Conservation (phyloP, 2,797 vertebrate genomes). For the Sebastes reedi region DNA sequence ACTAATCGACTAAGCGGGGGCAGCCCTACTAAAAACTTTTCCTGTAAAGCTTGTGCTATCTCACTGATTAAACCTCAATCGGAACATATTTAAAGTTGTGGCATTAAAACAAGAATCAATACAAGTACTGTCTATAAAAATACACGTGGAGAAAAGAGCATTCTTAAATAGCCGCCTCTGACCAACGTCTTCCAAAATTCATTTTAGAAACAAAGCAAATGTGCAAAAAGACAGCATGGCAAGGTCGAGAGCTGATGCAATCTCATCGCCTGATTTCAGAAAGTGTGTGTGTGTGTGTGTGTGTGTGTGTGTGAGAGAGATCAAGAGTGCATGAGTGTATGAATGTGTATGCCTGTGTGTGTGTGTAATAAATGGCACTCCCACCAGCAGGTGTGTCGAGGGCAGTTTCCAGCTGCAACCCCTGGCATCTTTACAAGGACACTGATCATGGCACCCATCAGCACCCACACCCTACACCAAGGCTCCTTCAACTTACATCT, state of each 20-base stretch:
- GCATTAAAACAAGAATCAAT: background rate
- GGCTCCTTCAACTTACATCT: background rate
- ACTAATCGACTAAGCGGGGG: background rate
- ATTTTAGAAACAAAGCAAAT: constrained; percentile 3
- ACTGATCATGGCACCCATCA: constrained; percentile 21
- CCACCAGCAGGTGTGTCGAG: constrained; percentile 74
- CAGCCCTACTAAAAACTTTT: background rate
- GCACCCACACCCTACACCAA: constrained; percentile 26
- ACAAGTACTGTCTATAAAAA: background rate
- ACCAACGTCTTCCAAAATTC: background rate
- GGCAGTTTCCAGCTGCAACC: constrained; percentile 63
- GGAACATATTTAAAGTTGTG: background rate
- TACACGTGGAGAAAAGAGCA: background rate
- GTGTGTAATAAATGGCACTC: constrained; percentile 44
- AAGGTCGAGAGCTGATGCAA: constrained; percentile 72
- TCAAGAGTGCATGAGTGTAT: no score
- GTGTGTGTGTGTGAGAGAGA: background rate
- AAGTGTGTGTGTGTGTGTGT: background rate
- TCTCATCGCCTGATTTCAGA: constrained; percentile 64
- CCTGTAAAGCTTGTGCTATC: background rate
- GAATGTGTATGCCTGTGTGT: background rate
- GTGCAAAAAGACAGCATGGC: constrained; percentile 18
- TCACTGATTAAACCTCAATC: background rate
- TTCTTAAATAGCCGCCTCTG: background rate
- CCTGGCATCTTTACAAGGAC: constrained; percentile 59